Evolutionary conservation across 2,888 invertebrate genomes (phyloP), one percentile per base, ranked within the genome.

Genomic region (Nesidiocoris tenuis): DNA sequence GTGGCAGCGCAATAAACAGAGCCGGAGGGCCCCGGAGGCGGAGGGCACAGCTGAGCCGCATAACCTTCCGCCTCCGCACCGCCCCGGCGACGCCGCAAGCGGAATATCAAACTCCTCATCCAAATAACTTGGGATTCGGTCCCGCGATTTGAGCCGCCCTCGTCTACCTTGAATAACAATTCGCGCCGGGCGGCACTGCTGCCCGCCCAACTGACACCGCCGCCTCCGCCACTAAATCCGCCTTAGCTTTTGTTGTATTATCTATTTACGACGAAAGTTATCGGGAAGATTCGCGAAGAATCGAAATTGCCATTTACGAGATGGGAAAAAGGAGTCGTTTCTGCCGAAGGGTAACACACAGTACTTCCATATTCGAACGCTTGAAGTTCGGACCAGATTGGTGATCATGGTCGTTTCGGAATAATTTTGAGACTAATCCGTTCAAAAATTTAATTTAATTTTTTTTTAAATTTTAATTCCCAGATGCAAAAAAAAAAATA

Each of bases 41-140:
- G 39, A 12, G 12, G 39, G 23, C 70, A 61, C 72, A 63, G 72
- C 63, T 72, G 63, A 72, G 72, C 72, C 61, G 22, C 72, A 72
- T 72, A 63, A 63, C 72, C 25, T 54, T 61, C 72, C 66, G 25
- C 54, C 39, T 19, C 66, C 66, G 7, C 24, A n/a, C 22, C 39
- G 55, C 63, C 54, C 23, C 72, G 39, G 39, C 12, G 39, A 39
- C 39, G 39, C 39, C 39, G 23, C 63, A 12, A 5, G 61, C 63
- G 39, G 72, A 72, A 72, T 72, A 72, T 72, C 61, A 72, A 72
- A 72, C 72, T 72, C 61, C 72, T 72, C 72, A 63, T 63, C 64
- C 72, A 72, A 72, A 72, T 72, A 72, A 72, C 72, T 72, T 72
- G 72, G 72, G 72, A 72, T 70, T 70, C 70, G 72, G 63, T 63